Evolutionary conservation across 2,797 vertebrate genomes (phyloP).

Genomic region (Lacerta viridis): DNA sequence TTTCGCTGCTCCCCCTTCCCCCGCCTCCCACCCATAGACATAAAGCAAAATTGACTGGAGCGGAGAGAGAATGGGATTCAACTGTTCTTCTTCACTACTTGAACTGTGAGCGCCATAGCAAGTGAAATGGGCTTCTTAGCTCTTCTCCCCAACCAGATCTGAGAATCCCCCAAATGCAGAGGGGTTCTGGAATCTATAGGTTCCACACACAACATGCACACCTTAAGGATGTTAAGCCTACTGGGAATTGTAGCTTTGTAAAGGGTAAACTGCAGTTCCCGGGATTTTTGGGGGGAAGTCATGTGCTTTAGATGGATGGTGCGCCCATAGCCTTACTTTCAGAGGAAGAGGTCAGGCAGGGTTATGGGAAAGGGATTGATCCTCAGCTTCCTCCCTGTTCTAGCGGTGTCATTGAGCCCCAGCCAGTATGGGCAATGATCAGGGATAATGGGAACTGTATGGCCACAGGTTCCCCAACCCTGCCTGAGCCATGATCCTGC

Average conservation of each 20-base stretch:
- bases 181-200: background rate
- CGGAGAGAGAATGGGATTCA: fast-evolving
- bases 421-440: too few species aligned
- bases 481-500: background rate
- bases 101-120: background rate
- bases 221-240: too few species aligned
- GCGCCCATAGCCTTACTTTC: background rate
- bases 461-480: background rate
- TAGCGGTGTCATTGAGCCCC: background rate
- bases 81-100: fast-evolving
- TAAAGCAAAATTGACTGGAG: slow-evolving; percentile 9
- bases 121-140: background rate
- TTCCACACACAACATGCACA: too few species aligned
- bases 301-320: too few species aligned
- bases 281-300: too few species aligned
- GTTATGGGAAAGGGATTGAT: background rate
- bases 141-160: background rate
- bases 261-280: too few species aligned
- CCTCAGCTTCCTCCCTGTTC: background rate
- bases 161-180: background rate
- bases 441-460: too few species aligned
- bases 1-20: background rate
- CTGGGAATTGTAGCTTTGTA: too few species aligned
- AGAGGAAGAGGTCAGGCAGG: background rate
- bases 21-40: slow-evolving; percentile 2